Evolutionary conservation across 2,113 vertebrate species (phyloP).

Genomic region (Gadus chalcogrammus): DNA sequence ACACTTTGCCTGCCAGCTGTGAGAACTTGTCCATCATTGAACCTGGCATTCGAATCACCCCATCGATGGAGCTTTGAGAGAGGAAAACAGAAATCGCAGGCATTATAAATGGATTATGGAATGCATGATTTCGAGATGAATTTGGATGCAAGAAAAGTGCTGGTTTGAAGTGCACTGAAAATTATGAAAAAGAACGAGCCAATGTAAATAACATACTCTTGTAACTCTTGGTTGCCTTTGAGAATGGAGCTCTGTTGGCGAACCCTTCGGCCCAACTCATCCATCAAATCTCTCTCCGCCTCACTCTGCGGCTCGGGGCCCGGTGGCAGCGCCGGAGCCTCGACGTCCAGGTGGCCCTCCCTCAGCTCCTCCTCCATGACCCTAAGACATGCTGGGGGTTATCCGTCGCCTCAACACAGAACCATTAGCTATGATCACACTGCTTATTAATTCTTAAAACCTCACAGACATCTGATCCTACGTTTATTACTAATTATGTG

Average conservation of each 20-base stretch:
- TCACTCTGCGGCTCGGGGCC: too few species aligned
- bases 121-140: not conserved
- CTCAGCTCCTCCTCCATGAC: too few species aligned
- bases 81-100: not conserved
- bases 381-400: too few species aligned
- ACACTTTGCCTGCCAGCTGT: not conserved
- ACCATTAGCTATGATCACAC: too few species aligned
- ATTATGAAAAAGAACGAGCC: not conserved
- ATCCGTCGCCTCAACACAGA: too few species aligned
- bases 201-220: slow-evolving; percentile 45
- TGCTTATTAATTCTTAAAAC: too few species aligned
- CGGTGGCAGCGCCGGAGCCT: too few species aligned
- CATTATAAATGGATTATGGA: not conserved
- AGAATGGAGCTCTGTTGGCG: slow-evolving; percentile 14
- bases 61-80: not conserved
- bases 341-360: too few species aligned
- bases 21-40: not conserved
- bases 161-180: not conserved
- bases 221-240: slow-evolving; percentile 36
- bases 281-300: too few species aligned
- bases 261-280: slow-evolving; percentile 32
- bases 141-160: not conserved
- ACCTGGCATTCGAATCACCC: not conserved
- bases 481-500: too few species aligned
- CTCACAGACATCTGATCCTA: too few species aligned